Conservation (phyloP, 1,140 invertebrate species). For the Drosophila trapezifrons region DNA sequence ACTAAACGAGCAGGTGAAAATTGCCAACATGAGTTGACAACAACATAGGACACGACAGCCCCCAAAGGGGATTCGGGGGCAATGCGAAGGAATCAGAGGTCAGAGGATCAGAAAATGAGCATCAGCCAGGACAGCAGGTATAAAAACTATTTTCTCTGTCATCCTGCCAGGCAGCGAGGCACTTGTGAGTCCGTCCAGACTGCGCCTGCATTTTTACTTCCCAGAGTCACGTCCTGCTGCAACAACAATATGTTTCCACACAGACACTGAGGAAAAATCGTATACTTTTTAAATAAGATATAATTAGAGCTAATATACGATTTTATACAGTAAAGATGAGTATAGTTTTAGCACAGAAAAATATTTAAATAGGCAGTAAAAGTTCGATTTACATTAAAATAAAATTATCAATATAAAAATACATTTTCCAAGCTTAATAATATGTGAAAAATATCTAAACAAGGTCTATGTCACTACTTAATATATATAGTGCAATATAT, state of each 20-base stretch:
- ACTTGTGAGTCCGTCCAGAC: background rate
- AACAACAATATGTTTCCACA: slow-evolving; percentile 7
- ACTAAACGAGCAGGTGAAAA: slow-evolving; percentile 71
- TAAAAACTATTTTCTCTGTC: slow-evolving; percentile 79
- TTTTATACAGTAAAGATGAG: too few species aligned
- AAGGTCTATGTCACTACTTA: too few species aligned
- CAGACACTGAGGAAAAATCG: background rate
- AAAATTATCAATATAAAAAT: background rate
- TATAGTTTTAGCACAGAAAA: background rate
- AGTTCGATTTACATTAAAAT: background rate
- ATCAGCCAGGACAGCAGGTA: slow-evolving; percentile 43
- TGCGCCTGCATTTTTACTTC: slow-evolving; percentile 48
- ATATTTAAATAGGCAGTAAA: background rate
- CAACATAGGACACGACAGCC: slow-evolving; percentile 19
- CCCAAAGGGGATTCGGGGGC: background rate
- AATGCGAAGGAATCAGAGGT: slow-evolving; percentile 14
- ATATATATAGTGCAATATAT: background rate
- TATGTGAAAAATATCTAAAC: too few species aligned
- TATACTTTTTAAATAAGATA: background rate
- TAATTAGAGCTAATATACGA: background rate
- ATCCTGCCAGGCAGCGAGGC: slow-evolving; percentile 36
- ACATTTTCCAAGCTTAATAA: slow-evolving; percentile 6
- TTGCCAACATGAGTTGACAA: slow-evolving; percentile 81
- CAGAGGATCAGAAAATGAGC: slow-evolving; percentile 63
- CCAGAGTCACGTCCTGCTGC: slow-evolving; percentile 66